Conservation (phyloP, 2,113 vertebrate species). For the Vidua chalybeata region DNA sequence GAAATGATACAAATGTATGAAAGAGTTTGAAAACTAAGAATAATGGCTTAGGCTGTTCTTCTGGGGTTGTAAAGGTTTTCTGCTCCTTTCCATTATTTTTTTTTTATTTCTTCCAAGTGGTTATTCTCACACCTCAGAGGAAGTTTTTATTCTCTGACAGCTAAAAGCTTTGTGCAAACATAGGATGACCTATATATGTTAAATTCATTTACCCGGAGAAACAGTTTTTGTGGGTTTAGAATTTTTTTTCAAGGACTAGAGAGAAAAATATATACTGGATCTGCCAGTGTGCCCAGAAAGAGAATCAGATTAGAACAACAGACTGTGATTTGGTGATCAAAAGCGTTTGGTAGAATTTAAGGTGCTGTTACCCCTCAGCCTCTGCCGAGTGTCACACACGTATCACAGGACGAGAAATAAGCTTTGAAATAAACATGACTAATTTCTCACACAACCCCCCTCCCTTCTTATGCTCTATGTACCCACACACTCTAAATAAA, state of each 20-base stretch:
- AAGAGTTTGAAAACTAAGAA: background rate
- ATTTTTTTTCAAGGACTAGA: background rate
- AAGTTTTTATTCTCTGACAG: background rate
- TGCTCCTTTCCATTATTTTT: background rate
- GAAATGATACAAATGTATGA: background rate
- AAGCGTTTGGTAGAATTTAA: background rate
- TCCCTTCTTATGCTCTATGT: background rate
- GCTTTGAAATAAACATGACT: conserved; percentile 18
- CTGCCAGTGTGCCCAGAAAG: background rate
- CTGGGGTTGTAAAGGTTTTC: background rate
- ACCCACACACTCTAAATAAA: background rate
- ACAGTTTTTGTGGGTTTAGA: background rate
- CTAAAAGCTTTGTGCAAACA: background rate
- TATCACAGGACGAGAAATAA: conserved; percentile 11
- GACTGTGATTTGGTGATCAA: background rate
- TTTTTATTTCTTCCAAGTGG: background rate
- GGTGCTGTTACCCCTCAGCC: background rate
- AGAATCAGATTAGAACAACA: background rate
- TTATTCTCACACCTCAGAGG: background rate
- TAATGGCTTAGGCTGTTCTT: background rate
- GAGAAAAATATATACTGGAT: background rate
- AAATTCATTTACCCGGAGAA: background rate
- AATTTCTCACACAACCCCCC: background rate
- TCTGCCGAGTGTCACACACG: background rate
- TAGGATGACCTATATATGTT: background rate